phyloP scores from a whole-genome alignment of 2,888 invertebrate genomes.

The Phyllotreta striolata region DNA sequence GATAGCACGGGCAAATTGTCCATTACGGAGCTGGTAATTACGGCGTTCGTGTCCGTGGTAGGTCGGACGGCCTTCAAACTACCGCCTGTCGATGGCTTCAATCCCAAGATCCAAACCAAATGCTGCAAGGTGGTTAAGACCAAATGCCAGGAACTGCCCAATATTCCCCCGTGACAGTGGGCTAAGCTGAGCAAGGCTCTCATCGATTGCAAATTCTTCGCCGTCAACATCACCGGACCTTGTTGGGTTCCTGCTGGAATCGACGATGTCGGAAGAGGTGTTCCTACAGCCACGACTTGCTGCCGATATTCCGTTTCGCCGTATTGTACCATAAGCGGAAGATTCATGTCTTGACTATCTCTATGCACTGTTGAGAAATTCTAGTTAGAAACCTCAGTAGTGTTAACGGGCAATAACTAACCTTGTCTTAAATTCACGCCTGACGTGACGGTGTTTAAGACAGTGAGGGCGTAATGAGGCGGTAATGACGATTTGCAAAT shows the following conservation, averaged over 20 bases:
- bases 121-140: conserved; percentile 94
- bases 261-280: conserved; percentile 87
- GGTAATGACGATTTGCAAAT: conserved; percentile 97
- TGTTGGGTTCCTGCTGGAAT: conserved; percentile 82
- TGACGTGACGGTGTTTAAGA: conserved; percentile 73
- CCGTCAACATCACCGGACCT: conserved; percentile 94
- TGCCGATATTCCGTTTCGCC: conserved; percentile 83
- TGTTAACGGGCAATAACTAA: conserved; percentile 18
- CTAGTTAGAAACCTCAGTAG: not conserved
- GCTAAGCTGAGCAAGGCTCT: conserved; percentile 88
- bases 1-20: conserved; percentile 92
- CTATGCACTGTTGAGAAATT: conserved; percentile 59
- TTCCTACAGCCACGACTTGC: conserved; percentile 97
- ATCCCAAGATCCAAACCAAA: conserved; percentile 90
- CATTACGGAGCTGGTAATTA: conserved; percentile 96
- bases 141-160: conserved; percentile 95
- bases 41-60: conserved; percentile 81
- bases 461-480: conserved; percentile 91
- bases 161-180: conserved; percentile 88
- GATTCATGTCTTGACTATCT: conserved; percentile 65
- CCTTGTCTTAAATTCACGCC: conserved; percentile 59
- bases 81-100: conserved; percentile 94
- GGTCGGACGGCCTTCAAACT: conserved; percentile 86
- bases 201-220: conserved; percentile 98
- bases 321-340: conserved; percentile 63